Evolutionary conservation across 2,888 invertebrate species (phyloP).

Genomic region (Caenorhabditis sp.): DNA sequence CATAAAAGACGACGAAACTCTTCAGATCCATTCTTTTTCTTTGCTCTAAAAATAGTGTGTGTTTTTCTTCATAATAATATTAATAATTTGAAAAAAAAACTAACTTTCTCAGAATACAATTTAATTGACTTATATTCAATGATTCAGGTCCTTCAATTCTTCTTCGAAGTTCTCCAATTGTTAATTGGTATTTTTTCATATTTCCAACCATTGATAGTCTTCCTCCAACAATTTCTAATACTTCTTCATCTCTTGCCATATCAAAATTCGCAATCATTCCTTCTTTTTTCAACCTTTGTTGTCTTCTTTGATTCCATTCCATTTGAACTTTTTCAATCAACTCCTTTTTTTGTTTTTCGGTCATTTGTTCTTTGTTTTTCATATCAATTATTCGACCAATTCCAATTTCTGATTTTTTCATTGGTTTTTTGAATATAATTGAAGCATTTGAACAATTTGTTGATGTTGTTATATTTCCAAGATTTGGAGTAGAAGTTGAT

Average conservation of each 20-base stretch:
- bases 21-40: slow-evolving; percentile 2
- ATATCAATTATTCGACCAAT: too few species aligned
- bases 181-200: slow-evolving; percentile 11
- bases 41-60: slow-evolving; percentile 4
- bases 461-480: too few species aligned
- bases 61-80: background rate
- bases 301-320: background rate
- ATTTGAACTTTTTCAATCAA: too few species aligned
- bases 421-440: too few species aligned
- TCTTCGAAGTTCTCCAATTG: slow-evolving; percentile 17
- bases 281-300: background rate
- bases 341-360: too few species aligned
- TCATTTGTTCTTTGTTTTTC: too few species aligned
- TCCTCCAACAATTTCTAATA: slow-evolving; percentile 6
- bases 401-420: too few species aligned
- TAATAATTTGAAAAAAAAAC: background rate
- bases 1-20: background rate
- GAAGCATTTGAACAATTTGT: too few species aligned
- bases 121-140: slow-evolving; percentile 13
- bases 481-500: too few species aligned
- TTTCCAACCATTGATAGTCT: slow-evolving; percentile 8
- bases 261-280: background rate
- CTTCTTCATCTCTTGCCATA: background rate
- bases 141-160: slow-evolving; percentile 14
- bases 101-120: slow-evolving; percentile 21